Percentiles rank a stretch among this genome's conserved stretches.
Conservation (phyloP, 2,797 vertebrate genomes). For the Peromyscus nudipes region DNA sequence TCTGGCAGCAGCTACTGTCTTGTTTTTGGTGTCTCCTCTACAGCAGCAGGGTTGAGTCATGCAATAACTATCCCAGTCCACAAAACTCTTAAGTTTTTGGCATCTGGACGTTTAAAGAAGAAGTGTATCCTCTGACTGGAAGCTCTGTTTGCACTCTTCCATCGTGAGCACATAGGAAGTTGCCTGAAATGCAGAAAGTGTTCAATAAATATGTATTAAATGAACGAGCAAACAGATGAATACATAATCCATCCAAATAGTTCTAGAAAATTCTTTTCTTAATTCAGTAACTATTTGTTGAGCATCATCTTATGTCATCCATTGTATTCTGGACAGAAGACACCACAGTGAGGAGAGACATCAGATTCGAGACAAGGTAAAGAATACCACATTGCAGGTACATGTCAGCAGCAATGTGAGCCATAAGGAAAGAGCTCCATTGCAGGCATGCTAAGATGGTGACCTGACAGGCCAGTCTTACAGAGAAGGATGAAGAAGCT, state of each 20-base stretch:
- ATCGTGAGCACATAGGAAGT: not conserved
- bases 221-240: not conserved
- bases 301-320: not conserved
- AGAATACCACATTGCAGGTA: not conserved
- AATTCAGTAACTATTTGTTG: not conserved
- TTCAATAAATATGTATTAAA: constrained; percentile 28
- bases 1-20: not conserved
- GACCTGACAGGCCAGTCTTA: not conserved
- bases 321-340: not conserved
- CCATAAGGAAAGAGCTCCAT: not conserved
- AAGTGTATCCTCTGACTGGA: not conserved
- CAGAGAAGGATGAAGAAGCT: not conserved
- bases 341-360: not conserved
- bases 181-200: not conserved
- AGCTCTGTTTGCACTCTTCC: not conserved
- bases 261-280: constrained; percentile 27
- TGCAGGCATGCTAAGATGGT: not conserved
- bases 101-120: not conserved
- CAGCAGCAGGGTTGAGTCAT: not conserved
- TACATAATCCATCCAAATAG: not conserved
- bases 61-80: not conserved
- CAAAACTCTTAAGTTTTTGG: not conserved
- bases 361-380: not conserved
- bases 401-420: not conserved
- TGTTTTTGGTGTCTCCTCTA: not conserved